Evolutionary conservation across 2,797 vertebrate species (phyloP), one percentile per base, ranked within the genome.

Genomic region (Hoplostethus mediterraneus): DNA sequence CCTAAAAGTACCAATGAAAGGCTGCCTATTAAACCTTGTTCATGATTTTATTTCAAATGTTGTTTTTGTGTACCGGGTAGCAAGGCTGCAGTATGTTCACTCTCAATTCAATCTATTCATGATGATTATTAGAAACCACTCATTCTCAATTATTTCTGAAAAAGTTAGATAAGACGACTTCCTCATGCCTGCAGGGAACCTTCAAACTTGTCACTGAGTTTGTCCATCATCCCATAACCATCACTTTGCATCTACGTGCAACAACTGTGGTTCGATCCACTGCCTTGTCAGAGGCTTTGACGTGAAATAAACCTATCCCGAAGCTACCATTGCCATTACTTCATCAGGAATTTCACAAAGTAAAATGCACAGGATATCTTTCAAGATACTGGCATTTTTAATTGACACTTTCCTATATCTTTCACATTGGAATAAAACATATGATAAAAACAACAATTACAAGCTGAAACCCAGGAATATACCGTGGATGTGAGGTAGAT

Each of bases 151-250:
- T 73, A 84, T 80, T 79, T 82, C 70, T 7, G 40, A 65, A 75
- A 68, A 40, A 78, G 88, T 83, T 63, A 56, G 83, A 79, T 66
- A 55, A 10, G 70, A 86, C 80, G 76, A 83, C 56, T 63, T 81
- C 75, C 69, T 75, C 68, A 67, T 59, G 67, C 67, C 48, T 67
- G 77, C 52, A 69, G 80, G 55, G 64, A 85, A 60, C 70, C 68
- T 80, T 83, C 62, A 74, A 80, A 79, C 66, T 75, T 81, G 1
- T 83, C 75, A 88, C 68, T 90, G 71, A 83, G 81, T 88, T 71
- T 78, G 69, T 79, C 56, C 57, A 61, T 76, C 61, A 69, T n/a
- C 6, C 25, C n/a, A 71, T 76, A 47, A 72, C 58, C 66, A 79
- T 68, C 62, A 67, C 66, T 48, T 52, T 9, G 40, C 70, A 73